Base-by-base conservation (phyloP, 2,797 vertebrate genomes). In the Squalus acanthias region DNA sequence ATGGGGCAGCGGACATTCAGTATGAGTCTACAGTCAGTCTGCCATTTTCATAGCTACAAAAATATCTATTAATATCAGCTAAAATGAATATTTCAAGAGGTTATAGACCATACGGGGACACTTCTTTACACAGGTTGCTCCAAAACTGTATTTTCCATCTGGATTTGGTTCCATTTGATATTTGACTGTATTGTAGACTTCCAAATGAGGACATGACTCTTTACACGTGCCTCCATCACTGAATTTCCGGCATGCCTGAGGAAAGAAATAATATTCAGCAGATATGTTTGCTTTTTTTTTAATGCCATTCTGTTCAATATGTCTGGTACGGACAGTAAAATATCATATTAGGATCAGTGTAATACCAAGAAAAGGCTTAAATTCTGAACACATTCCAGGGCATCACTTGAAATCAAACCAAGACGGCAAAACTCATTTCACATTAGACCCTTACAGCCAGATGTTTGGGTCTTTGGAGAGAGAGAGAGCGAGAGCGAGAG, bases 101-200 rank as follows among this genome's bases (percentile, higher is more conserved):
- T 70, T 67, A 9, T 3, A 65, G 26, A 96, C 97, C 99, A 99
- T 98, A 99, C 99, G 98, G 97, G 99, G 99, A 96, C 99, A 99
- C 96, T 97, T 98, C 97, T 98, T 98, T 96, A 99, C 99, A 95
- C 99, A 99, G 46, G 98, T 99, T 97, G 99, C 99, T 26, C 99
- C 99, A 0, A 99, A 99, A 97, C 98, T 99, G 98, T 99, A 99
- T 96, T 99, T 99, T 85, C 99, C 99, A 0, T 98, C 97, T 0
- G 99, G 99, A 97, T 99, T 99, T 96, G 98, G 97, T 13, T 98
- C 99, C 98, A 99, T 98, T 97, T 99, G 98, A 96, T 99, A 99
- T 2, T 98, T 98, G 97, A 98, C 98, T 39, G 98, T 98, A 97
- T 99, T 98, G 24, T 99, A 99, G 4, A 97, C 97, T 97, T 98